Evolutionary conservation across 1,140 invertebrate genomes (phyloP).

Genomic region (Zaprionus africanus): DNA sequence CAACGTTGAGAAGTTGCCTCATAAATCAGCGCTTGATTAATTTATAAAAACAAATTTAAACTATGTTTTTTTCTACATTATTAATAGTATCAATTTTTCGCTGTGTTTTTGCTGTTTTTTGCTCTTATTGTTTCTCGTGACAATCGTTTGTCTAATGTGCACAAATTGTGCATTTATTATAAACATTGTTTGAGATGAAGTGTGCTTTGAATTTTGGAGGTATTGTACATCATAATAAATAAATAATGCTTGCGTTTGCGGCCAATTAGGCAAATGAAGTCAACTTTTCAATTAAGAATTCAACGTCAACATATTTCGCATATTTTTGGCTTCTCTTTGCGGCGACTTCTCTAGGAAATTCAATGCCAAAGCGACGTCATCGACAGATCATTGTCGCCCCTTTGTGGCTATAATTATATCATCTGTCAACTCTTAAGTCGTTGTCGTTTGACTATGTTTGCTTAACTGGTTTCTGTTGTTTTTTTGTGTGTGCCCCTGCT

Average conservation of each 20-base stretch:
- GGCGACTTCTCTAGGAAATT: conserved; percentile 41
- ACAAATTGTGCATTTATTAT: conserved; percentile 50
- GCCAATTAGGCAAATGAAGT: conserved; percentile 77
- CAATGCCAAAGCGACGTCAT: conserved; percentile 63
- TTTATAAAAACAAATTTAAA: conserved; percentile 70
- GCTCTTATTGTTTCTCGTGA: conserved; percentile 40
- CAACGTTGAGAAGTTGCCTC: conserved; percentile 67
- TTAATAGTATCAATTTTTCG: conserved; percentile 12
- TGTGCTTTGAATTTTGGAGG: neutral
- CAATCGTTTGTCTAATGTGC: conserved; percentile 47
- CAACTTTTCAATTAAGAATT: conserved; percentile 68
- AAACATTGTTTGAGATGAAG: neutral
- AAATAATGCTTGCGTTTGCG: conserved; percentile 39
- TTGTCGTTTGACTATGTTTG: conserved; percentile 39
- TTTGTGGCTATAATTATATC: conserved; percentile 66
- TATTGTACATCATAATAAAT: conserved; percentile 43
- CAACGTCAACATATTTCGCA: conserved; percentile 40
- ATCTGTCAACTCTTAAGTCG: conserved; percentile 64
- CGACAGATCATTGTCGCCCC: conserved; percentile 49
- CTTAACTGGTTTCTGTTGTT: conserved; percentile 49
- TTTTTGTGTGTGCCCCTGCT: conserved; percentile 13
- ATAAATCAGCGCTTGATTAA: conserved; percentile 79
- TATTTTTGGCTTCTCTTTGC: conserved; percentile 28
- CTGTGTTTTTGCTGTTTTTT: conserved; percentile 27
- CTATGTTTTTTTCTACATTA: conserved; percentile 37